These are phyloP conservation scores for Carettochelys insculpta DNA, from an alignment of 2,113 vertebrate genomes.

Conservation along the genomic window DNA sequence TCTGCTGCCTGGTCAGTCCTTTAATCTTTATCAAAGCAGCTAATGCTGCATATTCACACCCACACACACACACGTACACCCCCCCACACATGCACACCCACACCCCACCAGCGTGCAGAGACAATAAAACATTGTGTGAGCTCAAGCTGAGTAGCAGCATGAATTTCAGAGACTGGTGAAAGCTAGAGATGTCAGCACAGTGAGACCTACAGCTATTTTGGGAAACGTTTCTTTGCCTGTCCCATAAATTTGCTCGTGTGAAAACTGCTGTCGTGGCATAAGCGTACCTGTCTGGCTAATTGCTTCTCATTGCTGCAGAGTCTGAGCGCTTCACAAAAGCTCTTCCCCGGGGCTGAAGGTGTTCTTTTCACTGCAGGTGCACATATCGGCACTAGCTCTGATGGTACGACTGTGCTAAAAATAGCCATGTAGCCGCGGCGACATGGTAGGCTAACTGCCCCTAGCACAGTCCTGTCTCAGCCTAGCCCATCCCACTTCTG, in stretches of 20 bases:
- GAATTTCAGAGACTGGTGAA: not conserved
- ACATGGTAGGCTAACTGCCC: not conserved
- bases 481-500: not conserved
- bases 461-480: not conserved
- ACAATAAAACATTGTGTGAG: not conserved
- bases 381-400: not conserved
- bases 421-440: not conserved
- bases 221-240: not conserved
- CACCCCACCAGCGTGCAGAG: too few species aligned
- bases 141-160: not conserved
- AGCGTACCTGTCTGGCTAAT: not conserved
- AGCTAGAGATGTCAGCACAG: not conserved
- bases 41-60: not conserved
- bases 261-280: not conserved
- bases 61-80: too few species aligned
- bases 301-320: not conserved
- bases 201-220: not conserved
- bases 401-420: not conserved
- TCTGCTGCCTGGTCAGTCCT: not conserved
- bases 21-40: conserved; percentile 15
- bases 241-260: not conserved
- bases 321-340: not conserved
- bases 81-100: too few species aligned
- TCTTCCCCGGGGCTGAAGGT: not conserved
- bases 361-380: not conserved